Base-by-base conservation (phyloP, 2,797 vertebrate species). In the Todus mexicanus region DNA sequence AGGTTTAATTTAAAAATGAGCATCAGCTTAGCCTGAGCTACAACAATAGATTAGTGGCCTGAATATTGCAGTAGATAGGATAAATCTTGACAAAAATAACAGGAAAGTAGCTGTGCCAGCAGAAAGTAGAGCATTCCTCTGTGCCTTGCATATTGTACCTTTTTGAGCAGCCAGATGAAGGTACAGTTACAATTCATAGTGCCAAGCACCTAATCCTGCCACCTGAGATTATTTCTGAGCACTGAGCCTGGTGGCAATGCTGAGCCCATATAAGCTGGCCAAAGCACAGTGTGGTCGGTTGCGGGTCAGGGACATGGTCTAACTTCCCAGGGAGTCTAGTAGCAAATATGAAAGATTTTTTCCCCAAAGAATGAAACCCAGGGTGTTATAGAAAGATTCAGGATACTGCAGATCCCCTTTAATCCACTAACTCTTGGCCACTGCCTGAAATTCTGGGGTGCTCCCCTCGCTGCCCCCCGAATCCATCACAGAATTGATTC, bases 1-100 rank as follows among this genome's bases (percentile, higher is more conserved):
- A 89, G 86, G 61, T 92, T 96, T 89, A 56, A 81, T 65, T 92
- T 87, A 50, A 96, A 95, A 95, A 71, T 10, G 75, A 92, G 35
- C 81, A 84, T 66, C 66, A 84, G 81, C 75, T 91, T 79, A 79
- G 45, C 69, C 51, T 77, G 25, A 47, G 64, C 43, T 51, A 59
- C 87, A 92, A 50, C 87, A 92, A 80, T 90, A 87, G 79, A 71
- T 83, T 83, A 88, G 65, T 64, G 70, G 43, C 53, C 87, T 86
- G 63, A 54, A 87, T 94, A 93, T 60, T 87, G 42, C 43, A 64
- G 48, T 50, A 75, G 94, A 63, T 54, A 51, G 80, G 70, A 75
- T 75, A 42, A 76, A 73, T 38, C 65, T 63, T 84, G 84, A 72
- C 83, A 91, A 93, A 86, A 87, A 40, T 27, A 71, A 60, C 25